phyloP scores from a whole-genome alignment of 2,888 invertebrate genomes.

The Eristalinus aeneus region DNA sequence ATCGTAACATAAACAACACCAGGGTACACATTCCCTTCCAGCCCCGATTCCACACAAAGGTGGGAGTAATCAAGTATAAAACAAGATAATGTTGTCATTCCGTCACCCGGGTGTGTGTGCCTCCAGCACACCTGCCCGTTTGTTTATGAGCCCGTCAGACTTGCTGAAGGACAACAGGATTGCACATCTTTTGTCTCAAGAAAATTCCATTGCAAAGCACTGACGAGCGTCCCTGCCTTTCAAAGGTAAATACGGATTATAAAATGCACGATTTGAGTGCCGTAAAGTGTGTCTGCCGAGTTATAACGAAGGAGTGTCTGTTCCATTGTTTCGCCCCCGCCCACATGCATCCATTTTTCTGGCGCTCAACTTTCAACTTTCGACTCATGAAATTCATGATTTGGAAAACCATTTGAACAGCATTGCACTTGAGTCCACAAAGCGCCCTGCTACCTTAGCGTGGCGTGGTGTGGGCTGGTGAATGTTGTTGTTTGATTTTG shows the following conservation, averaged over 20 bases:
- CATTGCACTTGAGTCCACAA: slow-evolving; percentile 32
- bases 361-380: background rate
- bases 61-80: slow-evolving; percentile 51
- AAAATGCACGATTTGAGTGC: slow-evolving; percentile 16
- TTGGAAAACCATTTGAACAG: slow-evolving; percentile 42
- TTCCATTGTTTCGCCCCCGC: background rate
- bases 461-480: background rate
- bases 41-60: background rate
- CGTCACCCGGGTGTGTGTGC: background rate
- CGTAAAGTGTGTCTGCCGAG: slow-evolving; percentile 34
- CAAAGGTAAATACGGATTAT: slow-evolving; percentile 18
- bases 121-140: background rate
- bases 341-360: background rate
- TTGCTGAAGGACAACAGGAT: slow-evolving; percentile 32
- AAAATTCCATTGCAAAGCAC: background rate
- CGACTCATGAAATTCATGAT: slow-evolving; percentile 24
- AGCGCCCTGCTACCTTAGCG: background rate
- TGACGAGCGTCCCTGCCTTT: slow-evolving; percentile 20
- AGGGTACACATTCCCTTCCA: background rate
- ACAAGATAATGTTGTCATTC: slow-evolving; percentile 51
- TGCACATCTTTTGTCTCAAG: slow-evolving; percentile 40
- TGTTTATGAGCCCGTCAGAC: slow-evolving; percentile 6
- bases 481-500: background rate
- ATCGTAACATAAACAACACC: slow-evolving; percentile 19
- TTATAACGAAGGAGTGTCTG: slow-evolving; percentile 12